phyloP scores from a whole-genome alignment of 2,888 invertebrate genomes.

The Metalampra italica region DNA sequence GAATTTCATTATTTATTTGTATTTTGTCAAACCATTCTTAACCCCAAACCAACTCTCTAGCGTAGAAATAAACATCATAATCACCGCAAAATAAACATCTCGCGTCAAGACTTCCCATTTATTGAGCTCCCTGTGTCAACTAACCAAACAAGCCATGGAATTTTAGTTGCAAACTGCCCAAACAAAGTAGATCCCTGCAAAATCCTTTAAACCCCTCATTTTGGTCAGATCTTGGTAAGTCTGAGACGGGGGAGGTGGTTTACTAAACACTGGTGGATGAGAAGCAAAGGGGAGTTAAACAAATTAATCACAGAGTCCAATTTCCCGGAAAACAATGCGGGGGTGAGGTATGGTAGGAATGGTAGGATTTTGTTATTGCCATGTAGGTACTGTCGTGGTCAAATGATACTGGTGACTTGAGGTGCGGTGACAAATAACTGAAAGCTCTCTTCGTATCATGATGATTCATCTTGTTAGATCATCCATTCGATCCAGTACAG shows the following conservation, averaged over 20 bases:
- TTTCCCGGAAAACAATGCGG: slow-evolving; percentile 18
- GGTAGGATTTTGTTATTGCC: slow-evolving; percentile 48
- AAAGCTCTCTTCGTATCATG: background rate
- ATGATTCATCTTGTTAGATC: background rate
- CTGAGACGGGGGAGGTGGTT: slow-evolving; percentile 22
- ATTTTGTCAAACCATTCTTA: background rate
- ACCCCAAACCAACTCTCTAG: background rate
- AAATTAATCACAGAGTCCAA: slow-evolving; percentile 20
- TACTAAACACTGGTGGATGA: slow-evolving; percentile 43
- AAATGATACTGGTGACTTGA: background rate
- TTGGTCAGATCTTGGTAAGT: slow-evolving; percentile 4
- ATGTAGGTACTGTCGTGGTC: background rate
- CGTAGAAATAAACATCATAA: slow-evolving; percentile 38
- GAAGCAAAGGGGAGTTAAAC: slow-evolving; percentile 48
- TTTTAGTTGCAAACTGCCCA: slow-evolving; percentile 36
- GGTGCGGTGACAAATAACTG: slow-evolving; percentile 9
- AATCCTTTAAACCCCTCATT: slow-evolving; percentile 6
- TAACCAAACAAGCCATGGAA: slow-evolving; percentile 59
- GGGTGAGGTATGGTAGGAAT: slow-evolving; percentile 36
- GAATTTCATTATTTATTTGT: too few relatives aligned
- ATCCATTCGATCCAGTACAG: too few relatives aligned
- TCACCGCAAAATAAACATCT: slow-evolving; percentile 46
- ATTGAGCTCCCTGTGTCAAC: slow-evolving; percentile 58
- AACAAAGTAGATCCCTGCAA: slow-evolving; percentile 23
- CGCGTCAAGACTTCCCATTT: slow-evolving; percentile 50